Percentiles rank a stretch among this genome's conserved stretches.
These are phyloP conservation scores for Poecilia velifera DNA, from an alignment of 2,797 vertebrate genomes.

Conservation along the genomic window DNA sequence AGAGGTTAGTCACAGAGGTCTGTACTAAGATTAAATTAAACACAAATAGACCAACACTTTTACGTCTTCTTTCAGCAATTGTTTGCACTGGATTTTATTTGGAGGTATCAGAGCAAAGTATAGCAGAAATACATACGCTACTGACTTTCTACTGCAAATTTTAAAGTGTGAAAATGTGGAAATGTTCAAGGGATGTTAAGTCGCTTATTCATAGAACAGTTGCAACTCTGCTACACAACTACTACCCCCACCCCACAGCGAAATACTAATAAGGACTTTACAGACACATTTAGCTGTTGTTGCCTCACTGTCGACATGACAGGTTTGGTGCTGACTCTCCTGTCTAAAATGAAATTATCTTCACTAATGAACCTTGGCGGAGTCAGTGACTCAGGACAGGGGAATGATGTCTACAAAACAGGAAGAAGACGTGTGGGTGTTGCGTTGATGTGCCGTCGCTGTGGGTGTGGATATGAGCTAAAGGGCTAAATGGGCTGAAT, in stretches of 20 bases:
- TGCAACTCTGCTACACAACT: conserved; percentile 28
- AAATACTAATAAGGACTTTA: conserved; percentile 61
- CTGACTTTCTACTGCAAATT: not conserved
- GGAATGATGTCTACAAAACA: conserved; percentile 68
- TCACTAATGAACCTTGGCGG: conserved; percentile 74
- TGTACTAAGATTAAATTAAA: not conserved
- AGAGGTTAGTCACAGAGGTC: not conserved
- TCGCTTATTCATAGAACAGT: not conserved
- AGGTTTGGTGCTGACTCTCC: conserved; percentile 53
- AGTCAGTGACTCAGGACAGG: conserved; percentile 74
- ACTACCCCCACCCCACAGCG: conserved; percentile 1
- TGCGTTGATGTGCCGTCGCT: conserved; percentile 52
- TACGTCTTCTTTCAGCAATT: not conserved
- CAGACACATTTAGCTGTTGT: conserved; percentile 68
- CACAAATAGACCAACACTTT: not conserved
- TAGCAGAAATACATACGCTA: not conserved
- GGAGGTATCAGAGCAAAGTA: not conserved
- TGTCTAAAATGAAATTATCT: conserved; percentile 71
- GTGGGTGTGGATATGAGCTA: conserved; percentile 58
- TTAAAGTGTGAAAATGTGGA: not conserved
- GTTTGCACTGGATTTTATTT: not conserved
- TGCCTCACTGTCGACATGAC: conserved; percentile 52
- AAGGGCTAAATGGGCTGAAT: conserved; percentile 45
- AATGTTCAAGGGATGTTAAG: not conserved
- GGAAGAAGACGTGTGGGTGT: conserved; percentile 66